phyloP scores from a whole-genome alignment of 2,888 invertebrate genomes.

The Amiota mariae region DNA sequence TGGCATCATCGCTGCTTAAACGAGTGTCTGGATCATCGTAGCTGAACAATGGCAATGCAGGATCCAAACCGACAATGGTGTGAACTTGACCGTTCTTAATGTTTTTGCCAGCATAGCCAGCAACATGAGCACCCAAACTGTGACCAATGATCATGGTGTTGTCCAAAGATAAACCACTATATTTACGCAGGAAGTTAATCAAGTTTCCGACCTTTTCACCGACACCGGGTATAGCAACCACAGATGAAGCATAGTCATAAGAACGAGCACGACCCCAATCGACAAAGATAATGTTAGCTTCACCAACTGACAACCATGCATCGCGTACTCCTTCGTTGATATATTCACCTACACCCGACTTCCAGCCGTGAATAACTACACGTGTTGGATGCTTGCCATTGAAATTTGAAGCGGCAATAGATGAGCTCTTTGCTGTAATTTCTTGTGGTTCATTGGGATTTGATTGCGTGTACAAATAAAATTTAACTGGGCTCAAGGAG shows the following conservation, averaged over 20 bases:
- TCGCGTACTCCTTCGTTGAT: conserved; percentile 44
- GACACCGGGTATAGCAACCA: conserved; percentile 62
- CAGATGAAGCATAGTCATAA: conserved; percentile 75
- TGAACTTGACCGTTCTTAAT: conserved; percentile 75
- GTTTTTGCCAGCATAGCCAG: conserved; percentile 76
- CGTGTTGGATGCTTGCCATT: conserved; percentile 59
- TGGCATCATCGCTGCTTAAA: conserved; percentile 50
- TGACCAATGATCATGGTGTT: conserved; percentile 75
- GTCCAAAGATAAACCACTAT: conserved; percentile 74
- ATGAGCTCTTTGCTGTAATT: conserved; percentile 47
- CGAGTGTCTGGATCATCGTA: conserved; percentile 43
- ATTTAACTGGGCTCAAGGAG: conserved; percentile 56
- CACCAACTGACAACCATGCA: conserved; percentile 75
- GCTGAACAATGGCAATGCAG: conserved; percentile 54
- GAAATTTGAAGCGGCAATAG: conserved; percentile 50
- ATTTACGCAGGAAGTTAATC: conserved; percentile 71
- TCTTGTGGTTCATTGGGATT: conserved; percentile 52
- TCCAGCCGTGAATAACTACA: conserved; percentile 75
- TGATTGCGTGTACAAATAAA: conserved; percentile 60
- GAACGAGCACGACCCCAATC: conserved; percentile 76
- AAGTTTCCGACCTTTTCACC: conserved; percentile 51
- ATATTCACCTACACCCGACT: conserved; percentile 66
- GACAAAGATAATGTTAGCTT: conserved; percentile 76
- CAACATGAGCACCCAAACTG: conserved; percentile 77
- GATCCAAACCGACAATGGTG: conserved; percentile 74